phyloP scores from a whole-genome alignment of 2,113 vertebrate species.

The Lophius piscatorius region DNA sequence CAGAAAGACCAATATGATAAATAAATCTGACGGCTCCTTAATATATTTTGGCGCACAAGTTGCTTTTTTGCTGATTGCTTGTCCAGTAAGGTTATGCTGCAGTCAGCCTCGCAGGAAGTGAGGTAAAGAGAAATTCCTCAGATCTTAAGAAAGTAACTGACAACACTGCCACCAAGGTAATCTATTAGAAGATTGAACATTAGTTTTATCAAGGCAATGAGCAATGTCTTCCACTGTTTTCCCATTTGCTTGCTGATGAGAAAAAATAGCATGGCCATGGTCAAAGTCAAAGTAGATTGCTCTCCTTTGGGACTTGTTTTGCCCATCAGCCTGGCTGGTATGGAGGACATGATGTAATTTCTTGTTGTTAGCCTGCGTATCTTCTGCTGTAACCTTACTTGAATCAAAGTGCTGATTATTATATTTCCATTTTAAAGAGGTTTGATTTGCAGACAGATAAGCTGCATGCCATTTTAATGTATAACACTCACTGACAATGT shows the following conservation, averaged over 20 bases:
- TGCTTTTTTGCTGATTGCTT: neutral
- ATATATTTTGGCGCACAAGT: neutral
- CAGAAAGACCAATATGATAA: neutral
- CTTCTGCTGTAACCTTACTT: constrained; percentile 33
- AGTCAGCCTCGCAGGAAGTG: neutral
- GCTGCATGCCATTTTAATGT: neutral
- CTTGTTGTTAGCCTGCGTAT: constrained; percentile 3
- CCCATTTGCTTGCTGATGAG: constrained; percentile 77
- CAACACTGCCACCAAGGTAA: constrained; percentile 65
- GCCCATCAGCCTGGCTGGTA: constrained; percentile 66
- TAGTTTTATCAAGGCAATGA: constrained; percentile 67
- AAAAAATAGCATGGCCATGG: constrained; percentile 69
- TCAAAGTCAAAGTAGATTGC: constrained; percentile 67
- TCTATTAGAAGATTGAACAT: constrained; percentile 68
- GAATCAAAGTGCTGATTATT: neutral
- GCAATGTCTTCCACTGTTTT: constrained; percentile 68
- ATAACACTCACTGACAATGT: neutral
- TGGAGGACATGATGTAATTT: constrained; percentile 63
- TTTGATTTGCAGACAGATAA: neutral
- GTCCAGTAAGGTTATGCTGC: neutral
- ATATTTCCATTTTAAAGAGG: constrained; percentile 17
- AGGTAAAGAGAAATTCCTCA: constrained; percentile 37
- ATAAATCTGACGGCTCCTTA: neutral
- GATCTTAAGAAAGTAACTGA: constrained; percentile 73
- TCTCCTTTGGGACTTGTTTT: constrained; percentile 68